Conservation (phyloP, 2,797 vertebrate species). For the Hapalemur alaotrensis region DNA sequence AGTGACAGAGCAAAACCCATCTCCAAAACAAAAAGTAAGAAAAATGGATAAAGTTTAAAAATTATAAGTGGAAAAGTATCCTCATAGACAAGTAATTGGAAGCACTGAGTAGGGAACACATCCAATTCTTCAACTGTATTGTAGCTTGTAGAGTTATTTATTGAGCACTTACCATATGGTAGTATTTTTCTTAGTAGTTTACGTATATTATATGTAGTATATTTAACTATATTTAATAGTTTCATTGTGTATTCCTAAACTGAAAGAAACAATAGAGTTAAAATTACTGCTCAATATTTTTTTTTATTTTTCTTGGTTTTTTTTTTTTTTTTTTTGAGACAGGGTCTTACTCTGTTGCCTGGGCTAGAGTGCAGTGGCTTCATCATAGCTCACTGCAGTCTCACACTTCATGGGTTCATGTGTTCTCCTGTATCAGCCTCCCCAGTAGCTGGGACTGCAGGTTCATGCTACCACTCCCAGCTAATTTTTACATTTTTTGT, state of each 20-base stretch:
- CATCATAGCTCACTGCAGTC: too few relatives aligned
- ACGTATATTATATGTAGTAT: not conserved
- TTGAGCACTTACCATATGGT: not conserved
- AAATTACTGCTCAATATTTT: not conserved
- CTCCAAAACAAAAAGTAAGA: not conserved
- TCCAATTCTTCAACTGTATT: not conserved
- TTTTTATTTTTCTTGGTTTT: slow-evolving; percentile 33
- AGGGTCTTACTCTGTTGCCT: too few relatives aligned
- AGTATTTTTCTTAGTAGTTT: slow-evolving; percentile 17
- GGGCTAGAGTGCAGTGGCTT: too few relatives aligned
- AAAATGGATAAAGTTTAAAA: slow-evolving; percentile 16
- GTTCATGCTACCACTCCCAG: too few relatives aligned
- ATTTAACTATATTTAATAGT: slow-evolving; percentile 13
- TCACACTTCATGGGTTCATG: too few relatives aligned
- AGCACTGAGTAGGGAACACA: not conserved
- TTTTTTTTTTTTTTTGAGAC: too few relatives aligned
- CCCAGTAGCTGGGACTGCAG: too few relatives aligned
- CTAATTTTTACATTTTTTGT: too few relatives aligned
- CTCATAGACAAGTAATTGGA: not conserved
- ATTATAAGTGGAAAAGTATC: not conserved
- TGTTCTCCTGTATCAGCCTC: too few relatives aligned
- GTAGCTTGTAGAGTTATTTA: not conserved
- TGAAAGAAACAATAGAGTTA: not conserved
- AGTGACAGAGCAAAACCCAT: too few relatives aligned
- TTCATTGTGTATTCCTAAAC: not conserved